Conservation (phyloP, 2,113 vertebrate genomes). For the Periophthalmodon schlosseri region DNA sequence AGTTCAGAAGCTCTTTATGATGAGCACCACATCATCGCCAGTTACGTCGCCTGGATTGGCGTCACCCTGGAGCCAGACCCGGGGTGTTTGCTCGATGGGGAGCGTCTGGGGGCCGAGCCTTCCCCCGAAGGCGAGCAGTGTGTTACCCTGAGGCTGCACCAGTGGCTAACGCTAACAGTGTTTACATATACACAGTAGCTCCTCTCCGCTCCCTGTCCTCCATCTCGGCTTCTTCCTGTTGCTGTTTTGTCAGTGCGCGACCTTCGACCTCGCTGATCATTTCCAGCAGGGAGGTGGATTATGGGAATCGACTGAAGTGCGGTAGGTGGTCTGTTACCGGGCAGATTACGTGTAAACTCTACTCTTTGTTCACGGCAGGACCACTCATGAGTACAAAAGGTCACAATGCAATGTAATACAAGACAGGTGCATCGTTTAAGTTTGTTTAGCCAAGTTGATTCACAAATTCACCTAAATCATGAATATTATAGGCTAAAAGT, state of each 20-base stretch:
- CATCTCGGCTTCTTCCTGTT: conserved; percentile 14
- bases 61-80: too few species aligned
- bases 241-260: conserved; percentile 36
- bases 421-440: too few species aligned
- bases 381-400: neutral
- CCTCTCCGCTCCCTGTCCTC: neutral
- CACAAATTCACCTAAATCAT: too few species aligned
- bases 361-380: neutral
- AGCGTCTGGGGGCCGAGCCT: too few species aligned
- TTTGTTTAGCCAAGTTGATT: too few species aligned
- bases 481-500: too few species aligned
- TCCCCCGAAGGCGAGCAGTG: too few species aligned
- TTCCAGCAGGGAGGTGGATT: conserved; percentile 31
- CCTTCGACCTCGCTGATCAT: conserved; percentile 46
- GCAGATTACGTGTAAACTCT: conserved; percentile 29
- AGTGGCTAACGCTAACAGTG: neutral
- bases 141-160: neutral
- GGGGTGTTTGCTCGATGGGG: too few species aligned
- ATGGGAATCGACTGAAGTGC: conserved; percentile 25
- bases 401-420: neutral
- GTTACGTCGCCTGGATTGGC: too few species aligned
- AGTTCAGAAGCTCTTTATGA: too few species aligned
- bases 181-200: neutral
- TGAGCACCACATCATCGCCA: too few species aligned
- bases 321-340: conserved; percentile 49